Base-by-base conservation (phyloP, 2,113 vertebrate genomes). In the Stigmatopora nigra region DNA sequence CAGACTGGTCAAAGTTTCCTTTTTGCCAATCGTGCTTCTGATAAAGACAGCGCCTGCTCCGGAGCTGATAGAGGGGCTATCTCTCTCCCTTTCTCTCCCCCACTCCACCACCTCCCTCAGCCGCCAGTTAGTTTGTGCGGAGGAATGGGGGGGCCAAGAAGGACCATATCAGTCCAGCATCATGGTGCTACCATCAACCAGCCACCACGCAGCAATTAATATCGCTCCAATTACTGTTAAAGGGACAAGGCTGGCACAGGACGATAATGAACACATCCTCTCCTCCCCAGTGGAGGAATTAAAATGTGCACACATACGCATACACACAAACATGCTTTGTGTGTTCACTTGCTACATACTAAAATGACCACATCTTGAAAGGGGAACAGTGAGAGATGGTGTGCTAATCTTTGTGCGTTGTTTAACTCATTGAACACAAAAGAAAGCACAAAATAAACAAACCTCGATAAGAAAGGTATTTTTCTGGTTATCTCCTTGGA, bases 31-130 rank as follows among this genome's bases (percentile, higher is more conserved):
- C 92, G 91, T 91, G 88, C 90, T 90, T 89, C 93, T 89, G 93
- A 95, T 95, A 95, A 95, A 92, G 88, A 91, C 81, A 85, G 90
- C 78, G 93, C 89, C 94, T 95, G 94, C 92, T 92, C 84, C 82
- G 87, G 80, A 79, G 86, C 93, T 93, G 94, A 95, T 95, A 95
- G 93, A 92, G 85, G 83, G 88, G 86, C 92, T 90, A 92, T 90
- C 89, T 90, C 80, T 78, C 82, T 78, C 71, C 82, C 78, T 62
- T 67, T 68, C 72, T 68, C 77, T 55, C 51, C 64, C 63, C 53
- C 63, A 63, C 51, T 64, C 72, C 47, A 64, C 70, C 70, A 63
- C 73, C 82, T 77, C 73, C 20, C 79, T 86, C 82, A 72, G 80
- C 87, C 86, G 78, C 88, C 91, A 90, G 92, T 92, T 92, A 91